Evolutionary conservation across 2,888 invertebrate species (phyloP), one percentile per base, ranked within the genome.

Genomic region (Monoplex corrugatus): DNA sequence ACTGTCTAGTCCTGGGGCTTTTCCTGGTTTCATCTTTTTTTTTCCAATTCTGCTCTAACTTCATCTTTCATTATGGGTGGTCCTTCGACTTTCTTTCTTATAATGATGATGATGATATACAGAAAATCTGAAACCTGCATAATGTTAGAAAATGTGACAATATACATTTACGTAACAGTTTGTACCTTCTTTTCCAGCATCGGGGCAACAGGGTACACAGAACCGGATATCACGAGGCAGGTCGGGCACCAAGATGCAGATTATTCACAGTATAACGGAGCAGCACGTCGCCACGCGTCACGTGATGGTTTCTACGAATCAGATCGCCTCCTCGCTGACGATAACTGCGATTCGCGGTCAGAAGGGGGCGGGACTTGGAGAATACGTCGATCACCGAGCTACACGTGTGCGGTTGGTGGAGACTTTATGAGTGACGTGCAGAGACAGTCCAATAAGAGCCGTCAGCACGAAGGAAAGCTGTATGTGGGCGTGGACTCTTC

Each of bases 381-480:
- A 72, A 86, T 92, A 50, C 90, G 92, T 50, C 91, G 93, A 23
- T 93, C 93, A 32, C 93, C 93, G 2, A 94, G 93, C 89, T 94
- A 94, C 89, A 93, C 92, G 44, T 91, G 92, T 68, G 93, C 93
- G 3, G 89, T 91, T 38, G 91, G 91, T n/a, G 90, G 91, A 75
- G 89, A 89, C 75, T 63, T 88, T 40, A 88, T 87, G 35, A 57
- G 82, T 28, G 88, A 88, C 44, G 38, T 50, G 35, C 89, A 89
- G 45, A 87, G 83, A 23, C 80, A 86, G 86, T 45, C 85, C 32
- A 88, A 89, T n/a, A 92, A 90, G 87, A 86, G 89, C 43, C 89
- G 92, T 43, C 91, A 91, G 63, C 92, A 91, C 44, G 92, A 93
- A 23, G 93, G 92, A 40, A 92, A 93, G 86, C 91, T 89, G 85